Evolutionary conservation across 2,888 invertebrate genomes (phyloP).

Genomic region (Heliconius aoede): DNA sequence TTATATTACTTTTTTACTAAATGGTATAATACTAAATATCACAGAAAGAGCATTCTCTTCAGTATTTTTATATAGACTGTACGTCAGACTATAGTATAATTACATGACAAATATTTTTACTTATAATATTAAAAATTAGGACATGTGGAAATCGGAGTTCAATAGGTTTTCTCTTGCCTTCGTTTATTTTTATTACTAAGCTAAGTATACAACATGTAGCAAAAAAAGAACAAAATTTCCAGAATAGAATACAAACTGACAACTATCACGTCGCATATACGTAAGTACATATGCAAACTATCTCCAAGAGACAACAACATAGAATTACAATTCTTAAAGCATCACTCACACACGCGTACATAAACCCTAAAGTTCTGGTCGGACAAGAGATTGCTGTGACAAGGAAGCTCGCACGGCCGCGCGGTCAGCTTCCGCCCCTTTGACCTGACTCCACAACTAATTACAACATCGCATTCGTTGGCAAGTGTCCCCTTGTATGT

Average conservation of each 20-base stretch:
- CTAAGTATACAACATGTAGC: no score
- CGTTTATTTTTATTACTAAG: no score
- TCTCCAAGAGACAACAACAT: background rate
- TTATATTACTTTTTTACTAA: no score
- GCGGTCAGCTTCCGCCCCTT: slow-evolving; percentile 80
- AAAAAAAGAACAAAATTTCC: no score
- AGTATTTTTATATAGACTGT: no score
- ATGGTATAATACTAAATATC: no score
- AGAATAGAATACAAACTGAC: background rate
- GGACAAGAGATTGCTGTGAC: slow-evolving; percentile 66
- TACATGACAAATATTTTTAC: no score
- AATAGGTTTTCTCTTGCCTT: no score
- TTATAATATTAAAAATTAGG: no score
- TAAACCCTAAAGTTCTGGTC: slow-evolving; percentile 56
- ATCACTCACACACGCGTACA: slow-evolving; percentile 19
- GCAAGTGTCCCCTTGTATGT: slow-evolving; percentile 36
- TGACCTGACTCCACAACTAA: slow-evolving; percentile 75
- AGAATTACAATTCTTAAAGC: slow-evolving; percentile 25
- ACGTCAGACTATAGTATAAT: no score
- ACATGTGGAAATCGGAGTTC: no score
- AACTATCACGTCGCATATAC: background rate
- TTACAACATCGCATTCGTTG: slow-evolving; percentile 55
- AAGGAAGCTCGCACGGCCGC: slow-evolving; percentile 71
- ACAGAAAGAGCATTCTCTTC: no score
- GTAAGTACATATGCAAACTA: background rate